These are phyloP conservation scores for Plebejus argus DNA, from an alignment of 2,888 invertebrate genomes.

Conservation along the genomic window DNA sequence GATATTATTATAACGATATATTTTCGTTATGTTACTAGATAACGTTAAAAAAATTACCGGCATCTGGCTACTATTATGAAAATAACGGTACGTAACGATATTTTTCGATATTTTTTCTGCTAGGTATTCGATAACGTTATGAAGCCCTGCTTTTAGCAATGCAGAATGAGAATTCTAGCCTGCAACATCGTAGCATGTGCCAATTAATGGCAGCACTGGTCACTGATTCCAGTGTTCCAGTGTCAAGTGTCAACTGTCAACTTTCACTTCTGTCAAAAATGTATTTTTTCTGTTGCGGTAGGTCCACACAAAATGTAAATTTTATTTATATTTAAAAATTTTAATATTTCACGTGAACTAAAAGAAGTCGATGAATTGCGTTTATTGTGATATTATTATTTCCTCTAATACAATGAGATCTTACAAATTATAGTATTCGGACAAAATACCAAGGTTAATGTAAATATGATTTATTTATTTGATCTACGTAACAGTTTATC, in stretches of 20 bases:
- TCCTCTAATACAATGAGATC: background rate
- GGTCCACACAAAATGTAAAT: conserved; percentile 12
- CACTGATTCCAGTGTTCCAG: too few species aligned
- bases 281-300: conserved; percentile 12
- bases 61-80: too few species aligned
- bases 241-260: background rate
- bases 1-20: too few species aligned
- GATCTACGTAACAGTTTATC: conserved; percentile 73
- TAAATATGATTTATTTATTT: conserved; percentile 45
- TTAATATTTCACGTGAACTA: background rate
- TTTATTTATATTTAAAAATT: background rate
- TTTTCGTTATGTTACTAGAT: too few species aligned
- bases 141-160: too few species aligned
- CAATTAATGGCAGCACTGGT: too few species aligned
- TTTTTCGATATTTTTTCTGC: too few species aligned
- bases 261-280: background rate
- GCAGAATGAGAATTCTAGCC: too few species aligned
- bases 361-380: background rate
- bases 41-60: too few species aligned
- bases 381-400: background rate
- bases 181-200: too few species aligned
- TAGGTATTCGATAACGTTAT: too few species aligned
- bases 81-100: too few species aligned
- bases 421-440: conserved; percentile 35
- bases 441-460: conserved; percentile 35